Conservation (phyloP, 2,888 invertebrate species). For the Ischnura elegans region DNA sequence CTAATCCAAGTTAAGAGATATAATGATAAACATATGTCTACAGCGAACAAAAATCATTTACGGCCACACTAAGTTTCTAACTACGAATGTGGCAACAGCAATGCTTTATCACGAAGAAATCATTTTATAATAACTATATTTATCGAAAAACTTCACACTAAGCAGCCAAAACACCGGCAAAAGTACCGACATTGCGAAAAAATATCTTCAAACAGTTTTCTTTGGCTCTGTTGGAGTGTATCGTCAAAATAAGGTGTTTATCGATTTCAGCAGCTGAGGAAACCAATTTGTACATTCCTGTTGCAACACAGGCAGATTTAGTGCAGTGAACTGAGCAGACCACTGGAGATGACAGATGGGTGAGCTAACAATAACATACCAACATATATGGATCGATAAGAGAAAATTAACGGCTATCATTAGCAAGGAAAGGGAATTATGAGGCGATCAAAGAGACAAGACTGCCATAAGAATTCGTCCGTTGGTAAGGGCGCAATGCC, state of each 20-base stretch:
- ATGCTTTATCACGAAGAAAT: background rate
- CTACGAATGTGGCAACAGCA: background rate
- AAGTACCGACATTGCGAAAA: background rate
- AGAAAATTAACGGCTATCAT: constrained; percentile 60
- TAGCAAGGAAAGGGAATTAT: constrained; percentile 44
- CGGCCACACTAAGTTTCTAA: background rate
- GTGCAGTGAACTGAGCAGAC: constrained; percentile 43
- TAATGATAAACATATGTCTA: background rate
- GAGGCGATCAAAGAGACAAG: background rate
- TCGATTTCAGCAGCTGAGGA: constrained; percentile 46
- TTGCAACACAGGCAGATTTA: constrained; percentile 37
- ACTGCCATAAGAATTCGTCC: background rate
- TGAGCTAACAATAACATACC: constrained; percentile 55
- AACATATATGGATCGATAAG: constrained; percentile 60
- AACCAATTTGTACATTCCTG: constrained; percentile 56
- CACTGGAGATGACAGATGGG: constrained; percentile 58
- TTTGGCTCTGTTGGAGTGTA: background rate
- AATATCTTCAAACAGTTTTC: background rate
- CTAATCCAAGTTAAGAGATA: constrained; percentile 43
- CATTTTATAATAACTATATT: background rate
- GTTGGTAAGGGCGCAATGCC: background rate
- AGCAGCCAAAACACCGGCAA: background rate
- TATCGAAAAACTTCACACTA: background rate
- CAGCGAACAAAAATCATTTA: background rate
- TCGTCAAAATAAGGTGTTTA: constrained; percentile 17